A percentile compares a stretch with the other conserved stretches of the same genome.
Conservation (phyloP, 2,888 invertebrate species). For the Tachystola acroxantha region DNA sequence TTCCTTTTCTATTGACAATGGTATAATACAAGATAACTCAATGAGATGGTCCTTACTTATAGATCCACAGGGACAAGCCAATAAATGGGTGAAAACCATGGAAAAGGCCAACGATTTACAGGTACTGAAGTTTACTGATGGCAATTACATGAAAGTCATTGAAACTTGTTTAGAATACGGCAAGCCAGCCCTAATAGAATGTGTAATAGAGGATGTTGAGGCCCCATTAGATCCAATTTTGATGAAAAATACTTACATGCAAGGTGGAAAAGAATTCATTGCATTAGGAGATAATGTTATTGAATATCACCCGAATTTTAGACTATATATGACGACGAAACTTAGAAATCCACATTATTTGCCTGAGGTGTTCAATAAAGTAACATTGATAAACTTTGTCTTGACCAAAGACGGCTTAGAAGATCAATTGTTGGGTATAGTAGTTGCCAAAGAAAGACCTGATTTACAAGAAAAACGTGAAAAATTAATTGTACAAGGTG, state of each 20-base stretch:
- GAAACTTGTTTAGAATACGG: slow-evolving; percentile 87
- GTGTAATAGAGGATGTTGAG: slow-evolving; percentile 87
- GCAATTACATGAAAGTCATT: slow-evolving; percentile 85
- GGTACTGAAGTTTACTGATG: slow-evolving; percentile 85
- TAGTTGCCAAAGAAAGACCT: slow-evolving; percentile 90
- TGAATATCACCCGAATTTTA: slow-evolving; percentile 86
- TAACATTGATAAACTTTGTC: slow-evolving; percentile 90
- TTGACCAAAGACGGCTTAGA: slow-evolving; percentile 89
- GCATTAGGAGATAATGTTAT: slow-evolving; percentile 88
- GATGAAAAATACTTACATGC: slow-evolving; percentile 84
- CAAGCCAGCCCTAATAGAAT: slow-evolving; percentile 87
- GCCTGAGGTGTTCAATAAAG: slow-evolving; percentile 90
- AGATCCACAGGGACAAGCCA: slow-evolving; percentile 92
- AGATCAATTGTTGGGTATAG: slow-evolving; percentile 90
- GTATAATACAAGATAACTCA: slow-evolving; percentile 88
- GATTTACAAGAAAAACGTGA: slow-evolving; percentile 90
- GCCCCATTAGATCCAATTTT: slow-evolving; percentile 88
- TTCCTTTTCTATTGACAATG: slow-evolving; percentile 90
- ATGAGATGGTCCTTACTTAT: slow-evolving; percentile 88
- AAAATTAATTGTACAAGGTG: slow-evolving; percentile 86
- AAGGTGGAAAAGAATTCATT: slow-evolving; percentile 86
- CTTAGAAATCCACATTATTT: slow-evolving; percentile 90
- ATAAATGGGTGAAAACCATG: slow-evolving; percentile 91
- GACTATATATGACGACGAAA: slow-evolving; percentile 90
- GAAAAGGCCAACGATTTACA: slow-evolving; percentile 85